A percentile compares a stretch with the other conserved stretches of the same genome.
Evolutionary conservation across 2,888 invertebrate species (phyloP).

Genomic region (Xestoiulus laeticollis): DNA sequence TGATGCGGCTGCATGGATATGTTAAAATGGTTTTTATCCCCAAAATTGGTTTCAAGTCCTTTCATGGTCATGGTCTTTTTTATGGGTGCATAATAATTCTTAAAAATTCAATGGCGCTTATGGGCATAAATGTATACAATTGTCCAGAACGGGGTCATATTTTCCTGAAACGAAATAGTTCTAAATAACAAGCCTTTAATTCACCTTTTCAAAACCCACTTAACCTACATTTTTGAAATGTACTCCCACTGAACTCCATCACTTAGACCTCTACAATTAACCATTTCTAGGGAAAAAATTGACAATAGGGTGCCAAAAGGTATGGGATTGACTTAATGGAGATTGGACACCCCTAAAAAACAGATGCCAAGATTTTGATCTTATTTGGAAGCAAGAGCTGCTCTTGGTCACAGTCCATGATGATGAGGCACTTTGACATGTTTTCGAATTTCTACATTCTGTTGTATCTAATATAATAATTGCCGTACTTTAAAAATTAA

Average conservation of each 20-base stretch:
- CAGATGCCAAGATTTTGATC: too few relatives aligned
- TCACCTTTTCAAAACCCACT: background rate
- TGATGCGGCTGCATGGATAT: too few relatives aligned
- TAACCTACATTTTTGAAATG: background rate
- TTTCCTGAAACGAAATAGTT: background rate
- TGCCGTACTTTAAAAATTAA: too few relatives aligned
- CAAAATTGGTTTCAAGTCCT: background rate
- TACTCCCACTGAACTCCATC: background rate
- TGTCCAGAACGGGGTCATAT: background rate
- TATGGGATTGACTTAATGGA: too few relatives aligned
- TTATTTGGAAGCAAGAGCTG: too few relatives aligned
- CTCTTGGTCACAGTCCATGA: too few relatives aligned
- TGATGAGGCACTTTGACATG: too few relatives aligned
- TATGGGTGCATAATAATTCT: background rate
- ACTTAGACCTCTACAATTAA: background rate
- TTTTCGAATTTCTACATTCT: too few relatives aligned
- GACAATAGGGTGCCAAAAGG: too few relatives aligned
- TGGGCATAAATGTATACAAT: background rate
- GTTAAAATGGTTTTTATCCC: too few relatives aligned
- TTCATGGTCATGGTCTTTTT: background rate
- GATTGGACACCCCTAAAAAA: too few relatives aligned
- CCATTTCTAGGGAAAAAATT: background rate
- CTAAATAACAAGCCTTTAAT: background rate
- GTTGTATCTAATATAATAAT: too few relatives aligned
- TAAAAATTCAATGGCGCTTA: background rate